A percentile compares a stretch with the other conserved stretches of the same genome.
Evolutionary conservation across 1,140 invertebrate genomes (phyloP).

Genomic region (Magallana angulata): DNA sequence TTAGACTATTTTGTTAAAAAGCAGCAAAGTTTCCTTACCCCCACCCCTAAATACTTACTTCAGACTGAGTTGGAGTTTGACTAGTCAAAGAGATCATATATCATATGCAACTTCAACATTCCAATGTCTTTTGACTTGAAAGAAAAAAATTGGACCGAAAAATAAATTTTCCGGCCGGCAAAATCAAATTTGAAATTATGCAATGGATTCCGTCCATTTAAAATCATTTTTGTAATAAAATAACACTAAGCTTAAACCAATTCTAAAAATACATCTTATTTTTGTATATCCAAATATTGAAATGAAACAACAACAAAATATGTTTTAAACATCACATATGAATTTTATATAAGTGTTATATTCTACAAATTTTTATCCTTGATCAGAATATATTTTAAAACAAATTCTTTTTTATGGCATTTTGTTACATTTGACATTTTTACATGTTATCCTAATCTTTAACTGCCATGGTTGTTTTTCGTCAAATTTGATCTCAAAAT

Average conservation of each 20-base stretch:
- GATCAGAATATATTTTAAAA: conserved; percentile 16
- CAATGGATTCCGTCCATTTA: neutral
- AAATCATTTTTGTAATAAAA: neutral
- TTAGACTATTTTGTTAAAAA: neutral
- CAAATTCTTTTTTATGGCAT: conserved; percentile 17
- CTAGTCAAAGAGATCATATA: neutral
- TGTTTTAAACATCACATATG: neutral
- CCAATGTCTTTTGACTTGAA: neutral
- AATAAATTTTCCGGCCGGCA: neutral
- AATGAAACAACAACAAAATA: neutral
- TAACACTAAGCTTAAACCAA: too few relatives aligned
- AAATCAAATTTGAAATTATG: neutral
- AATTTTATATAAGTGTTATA: conserved; percentile 25
- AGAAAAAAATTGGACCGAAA: neutral
- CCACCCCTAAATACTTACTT: neutral
- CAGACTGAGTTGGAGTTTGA: neutral
- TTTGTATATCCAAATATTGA: neutral
- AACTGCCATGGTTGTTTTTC: neutral
- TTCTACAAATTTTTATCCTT: conserved; percentile 26
- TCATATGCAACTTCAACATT: conserved; percentile 15
- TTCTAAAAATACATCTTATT: neutral
- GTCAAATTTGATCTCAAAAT: neutral
- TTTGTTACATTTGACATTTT: neutral
- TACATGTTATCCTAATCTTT: neutral
- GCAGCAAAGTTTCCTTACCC: neutral